Conservation (phyloP, 2,888 invertebrate species). For the Stenotaenia linearis region DNA sequence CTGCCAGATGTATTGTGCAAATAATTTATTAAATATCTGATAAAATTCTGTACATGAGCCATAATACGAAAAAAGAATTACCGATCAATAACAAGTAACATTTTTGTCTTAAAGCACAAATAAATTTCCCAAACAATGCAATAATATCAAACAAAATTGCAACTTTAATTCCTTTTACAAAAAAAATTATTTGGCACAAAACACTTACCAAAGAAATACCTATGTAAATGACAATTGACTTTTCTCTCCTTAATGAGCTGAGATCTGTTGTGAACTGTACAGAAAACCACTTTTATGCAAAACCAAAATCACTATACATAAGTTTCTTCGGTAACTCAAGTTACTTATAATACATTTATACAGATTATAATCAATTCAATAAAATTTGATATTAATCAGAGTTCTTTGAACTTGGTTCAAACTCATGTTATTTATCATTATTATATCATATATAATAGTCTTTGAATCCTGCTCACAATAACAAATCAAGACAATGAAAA, state of each 20-base stretch:
- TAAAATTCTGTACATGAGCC: constrained; percentile 9
- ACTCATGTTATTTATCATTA: neutral
- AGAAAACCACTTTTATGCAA: too few species aligned
- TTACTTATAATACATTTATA: constrained; percentile 1
- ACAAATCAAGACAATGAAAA: neutral
- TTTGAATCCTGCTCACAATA: neutral
- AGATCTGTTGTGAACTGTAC: neutral
- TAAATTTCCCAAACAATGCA: neutral
- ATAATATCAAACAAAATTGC: neutral
- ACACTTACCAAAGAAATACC: neutral
- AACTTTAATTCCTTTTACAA: neutral
- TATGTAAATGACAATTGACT: neutral
- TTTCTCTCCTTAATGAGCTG: neutral
- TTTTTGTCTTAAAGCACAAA: neutral
- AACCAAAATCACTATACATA: too few species aligned
- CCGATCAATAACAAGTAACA: neutral
- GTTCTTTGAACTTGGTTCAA: neutral
- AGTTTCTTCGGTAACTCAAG: too few species aligned
- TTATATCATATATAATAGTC: neutral
- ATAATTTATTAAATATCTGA: neutral
- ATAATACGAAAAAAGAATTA: neutral
- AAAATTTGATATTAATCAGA: neutral
- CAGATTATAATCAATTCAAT: neutral
- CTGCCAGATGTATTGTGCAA: too few species aligned
- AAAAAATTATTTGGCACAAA: constrained; percentile 1